Base-by-base conservation (phyloP, 1,140 invertebrate genomes). In the Maniola jurtina region DNA sequence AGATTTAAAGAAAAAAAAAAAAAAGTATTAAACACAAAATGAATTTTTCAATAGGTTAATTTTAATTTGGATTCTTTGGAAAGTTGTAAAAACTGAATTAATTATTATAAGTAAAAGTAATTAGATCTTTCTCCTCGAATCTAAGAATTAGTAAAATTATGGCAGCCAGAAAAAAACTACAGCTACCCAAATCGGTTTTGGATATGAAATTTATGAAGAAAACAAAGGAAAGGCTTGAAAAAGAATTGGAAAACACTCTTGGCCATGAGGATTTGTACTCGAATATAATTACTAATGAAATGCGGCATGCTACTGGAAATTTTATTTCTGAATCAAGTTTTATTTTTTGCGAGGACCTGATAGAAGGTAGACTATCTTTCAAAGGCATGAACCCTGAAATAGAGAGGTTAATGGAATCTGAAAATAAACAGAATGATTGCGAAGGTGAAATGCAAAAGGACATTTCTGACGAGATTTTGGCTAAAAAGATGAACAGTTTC, bases 161-260 rank as follows among this genome's bases (percentile, higher is more conserved):
- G 77, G 72, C 71, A 50, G 40, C 55, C 16, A 76, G 60, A 57
- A 88, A 83, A 61, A 88, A 83, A 71, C 76, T 86, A 8, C 89
- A 91, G 48, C 80, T 96, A 38, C 95, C 95, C 0, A 95, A 95
- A 79, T 92, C 93, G 10, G 93, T 95, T 58, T 80, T 96, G 68
- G 93, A 95, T 66, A 96, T 96, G 95, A 95, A 95, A 93, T 98
- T 98, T 88, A 98, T 98, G 97, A 96, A 96, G 86, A 94, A 94
- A 79, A 96, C 95, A 40, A 97, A 96, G 89, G 94, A 96, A 52
- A 94, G 95, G 80, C 93, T 96, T 11, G 94, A 95, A 72, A 94
- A 95, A 79, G 94, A 97, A 86, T 79, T 93, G 50, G 94, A 95
- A 88, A 95, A 96, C 81, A 93, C 93, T 72, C 94, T 94, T 91